These are phyloP conservation scores for Lasiurus cinereus DNA, from an alignment of 2,113 vertebrate genomes.

Conservation along the genomic window DNA sequence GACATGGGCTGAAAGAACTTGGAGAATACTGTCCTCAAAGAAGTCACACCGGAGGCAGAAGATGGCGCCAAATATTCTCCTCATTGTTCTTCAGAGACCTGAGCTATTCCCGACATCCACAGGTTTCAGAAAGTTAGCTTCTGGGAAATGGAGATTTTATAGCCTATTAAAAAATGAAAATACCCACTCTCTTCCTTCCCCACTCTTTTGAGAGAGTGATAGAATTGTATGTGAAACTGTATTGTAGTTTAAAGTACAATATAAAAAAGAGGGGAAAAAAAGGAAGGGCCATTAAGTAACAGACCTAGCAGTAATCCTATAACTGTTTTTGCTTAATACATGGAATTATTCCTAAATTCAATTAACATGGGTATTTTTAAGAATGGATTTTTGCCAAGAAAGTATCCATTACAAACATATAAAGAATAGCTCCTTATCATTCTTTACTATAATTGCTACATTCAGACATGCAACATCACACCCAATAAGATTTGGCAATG, in stretches of 20 bases:
- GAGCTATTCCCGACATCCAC: not conserved
- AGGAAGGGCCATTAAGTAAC: not conserved
- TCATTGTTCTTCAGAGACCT: not conserved
- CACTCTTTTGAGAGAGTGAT: not conserved
- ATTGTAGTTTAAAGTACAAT: not conserved
- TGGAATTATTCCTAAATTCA: conserved; percentile 15
- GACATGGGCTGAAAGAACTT: not conserved
- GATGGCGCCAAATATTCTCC: not conserved
- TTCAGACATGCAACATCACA: not conserved
- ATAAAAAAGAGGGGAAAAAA: not conserved
- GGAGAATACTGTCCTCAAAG: not conserved
- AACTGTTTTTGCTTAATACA: not conserved
- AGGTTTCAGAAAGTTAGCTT: not conserved
- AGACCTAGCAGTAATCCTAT: not conserved
- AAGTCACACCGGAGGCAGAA: not conserved
- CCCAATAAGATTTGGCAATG: not conserved
- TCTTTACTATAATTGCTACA: not conserved
- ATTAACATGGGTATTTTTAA: not conserved
- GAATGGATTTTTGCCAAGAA: not conserved
- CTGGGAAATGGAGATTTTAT: not conserved
- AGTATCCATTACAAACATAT: not conserved
- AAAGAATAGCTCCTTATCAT: not conserved
- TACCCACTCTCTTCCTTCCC: not conserved
- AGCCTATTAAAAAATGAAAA: not conserved
- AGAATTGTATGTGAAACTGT: not conserved